Percentiles rank a stretch among this genome's conserved stretches.
Conservation (phyloP, 2,888 invertebrate genomes). For the Lamellibrachia satsuma region DNA sequence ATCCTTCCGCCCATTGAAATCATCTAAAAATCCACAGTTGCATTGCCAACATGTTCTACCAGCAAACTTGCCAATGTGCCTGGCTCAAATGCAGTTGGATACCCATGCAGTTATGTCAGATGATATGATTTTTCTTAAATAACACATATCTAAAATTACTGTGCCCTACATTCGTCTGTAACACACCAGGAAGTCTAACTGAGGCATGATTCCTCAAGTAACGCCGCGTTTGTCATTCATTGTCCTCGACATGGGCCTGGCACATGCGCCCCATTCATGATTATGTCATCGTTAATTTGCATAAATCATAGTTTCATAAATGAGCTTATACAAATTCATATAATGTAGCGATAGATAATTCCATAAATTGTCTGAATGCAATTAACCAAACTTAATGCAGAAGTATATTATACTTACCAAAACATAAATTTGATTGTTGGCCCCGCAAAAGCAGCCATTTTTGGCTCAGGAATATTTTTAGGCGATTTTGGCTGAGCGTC, state of each 20-base stretch:
- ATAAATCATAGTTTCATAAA: neutral
- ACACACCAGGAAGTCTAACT: too few relatives aligned
- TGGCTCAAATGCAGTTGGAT: too few relatives aligned
- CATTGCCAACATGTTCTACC: too few relatives aligned
- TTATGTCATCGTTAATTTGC: neutral
- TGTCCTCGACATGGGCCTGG: neutral
- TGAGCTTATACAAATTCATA: neutral
- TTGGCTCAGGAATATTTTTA: constrained; percentile 20
- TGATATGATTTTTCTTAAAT: too few relatives aligned
- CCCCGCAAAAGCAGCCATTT: constrained; percentile 21
- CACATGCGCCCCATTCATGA: neutral
- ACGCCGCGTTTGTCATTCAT: too few relatives aligned
- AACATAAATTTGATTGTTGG: constrained; percentile 25
- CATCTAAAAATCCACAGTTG: too few relatives aligned
- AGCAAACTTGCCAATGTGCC: too few relatives aligned
- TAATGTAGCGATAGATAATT: neutral
- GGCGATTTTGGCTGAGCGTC: constrained; percentile 1
- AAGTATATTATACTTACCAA: constrained; percentile 20
- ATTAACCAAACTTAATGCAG: neutral
- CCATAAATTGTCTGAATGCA: neutral
- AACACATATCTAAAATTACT: too few relatives aligned
- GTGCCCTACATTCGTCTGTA: too few relatives aligned
- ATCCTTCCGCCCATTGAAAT: too few relatives aligned
- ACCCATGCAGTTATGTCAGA: too few relatives aligned
- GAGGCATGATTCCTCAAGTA: too few relatives aligned